A percentile compares a stretch with the other conserved stretches of the same genome.
Evolutionary conservation across 2,113 vertebrate genomes (phyloP).

Genomic region (Actinemys pallida): DNA sequence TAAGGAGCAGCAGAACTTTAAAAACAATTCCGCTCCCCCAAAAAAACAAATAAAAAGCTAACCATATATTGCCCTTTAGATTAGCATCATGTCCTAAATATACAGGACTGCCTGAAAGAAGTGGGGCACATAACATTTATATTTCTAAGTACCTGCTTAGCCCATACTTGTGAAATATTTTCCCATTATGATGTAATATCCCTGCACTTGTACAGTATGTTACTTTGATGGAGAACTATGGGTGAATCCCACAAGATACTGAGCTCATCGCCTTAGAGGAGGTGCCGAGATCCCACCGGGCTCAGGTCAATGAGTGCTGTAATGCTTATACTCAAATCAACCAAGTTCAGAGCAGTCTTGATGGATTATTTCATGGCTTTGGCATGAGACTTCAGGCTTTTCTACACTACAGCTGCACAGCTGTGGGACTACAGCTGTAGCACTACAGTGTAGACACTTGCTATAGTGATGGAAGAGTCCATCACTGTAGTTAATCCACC

Average conservation of each 20-base stretch:
- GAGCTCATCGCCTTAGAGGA: not conserved
- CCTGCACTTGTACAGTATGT: not conserved
- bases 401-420: not conserved
- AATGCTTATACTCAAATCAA: constrained; percentile 51
- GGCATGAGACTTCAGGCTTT: not conserved
- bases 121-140: not conserved
- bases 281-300: not conserved
- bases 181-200: not conserved
- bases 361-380: constrained; percentile 29
- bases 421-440: not conserved
- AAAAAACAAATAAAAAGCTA: not conserved
- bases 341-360: constrained; percentile 26
- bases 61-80: not conserved
- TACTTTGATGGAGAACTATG: constrained; percentile 16
- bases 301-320: constrained; percentile 37
- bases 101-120: not conserved
- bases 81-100: not conserved
- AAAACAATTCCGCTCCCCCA: not conserved
- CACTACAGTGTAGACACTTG: not conserved
- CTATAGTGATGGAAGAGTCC: not conserved
- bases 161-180: constrained; percentile 10
- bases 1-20: not conserved
- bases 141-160: not conserved
- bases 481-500: not conserved
- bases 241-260: not conserved